These are phyloP conservation scores for Xylota sylvarum DNA, from an alignment of 2,888 invertebrate species.

Conservation along the genomic window DNA sequence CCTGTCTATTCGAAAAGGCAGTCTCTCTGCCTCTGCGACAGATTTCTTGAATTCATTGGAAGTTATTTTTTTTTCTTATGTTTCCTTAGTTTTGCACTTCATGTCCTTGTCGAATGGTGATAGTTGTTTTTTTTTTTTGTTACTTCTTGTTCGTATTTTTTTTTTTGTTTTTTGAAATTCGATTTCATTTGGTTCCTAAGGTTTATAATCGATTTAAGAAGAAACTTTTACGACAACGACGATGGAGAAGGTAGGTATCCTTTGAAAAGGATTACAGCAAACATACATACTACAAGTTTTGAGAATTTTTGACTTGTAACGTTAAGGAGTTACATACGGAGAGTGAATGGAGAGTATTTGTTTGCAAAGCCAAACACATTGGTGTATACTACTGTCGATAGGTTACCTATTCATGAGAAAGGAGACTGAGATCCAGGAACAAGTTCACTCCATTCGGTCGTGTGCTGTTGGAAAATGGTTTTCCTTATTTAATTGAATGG, in stretches of 20 bases:
- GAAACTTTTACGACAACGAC: conserved; percentile 27
- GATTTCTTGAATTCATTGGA: conserved; percentile 44
- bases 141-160: background rate
- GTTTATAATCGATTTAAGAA: conserved; percentile 60
- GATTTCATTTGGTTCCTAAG: conserved; percentile 40
- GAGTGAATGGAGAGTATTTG: conserved; percentile 15
- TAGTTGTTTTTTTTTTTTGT: conserved; percentile 11
- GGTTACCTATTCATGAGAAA: conserved; percentile 56
- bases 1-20: conserved; percentile 42
- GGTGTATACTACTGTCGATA: conserved; percentile 33
- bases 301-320: conserved; percentile 61
- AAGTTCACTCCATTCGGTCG: conserved; percentile 52
- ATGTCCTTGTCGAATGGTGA: conserved; percentile 54
- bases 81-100: conserved; percentile 48
- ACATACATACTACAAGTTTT: conserved; percentile 55
- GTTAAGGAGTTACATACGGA: conserved; percentile 13
- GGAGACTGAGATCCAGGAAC: conserved; percentile 4
- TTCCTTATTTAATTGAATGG: conserved; percentile 68
- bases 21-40: conserved; percentile 33
- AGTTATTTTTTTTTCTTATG: conserved; percentile 4
- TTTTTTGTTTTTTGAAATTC: conserved; percentile 41
- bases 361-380: conserved; percentile 44
- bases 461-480: conserved; percentile 56
- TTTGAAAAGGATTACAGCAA: conserved; percentile 31
- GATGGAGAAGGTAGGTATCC: conserved; percentile 42